A percentile compares a stretch with the other conserved stretches of the same genome.
These are phyloP conservation scores for Periphyllus acericola DNA, from an alignment of 2,888 invertebrate genomes.

Conservation along the genomic window DNA sequence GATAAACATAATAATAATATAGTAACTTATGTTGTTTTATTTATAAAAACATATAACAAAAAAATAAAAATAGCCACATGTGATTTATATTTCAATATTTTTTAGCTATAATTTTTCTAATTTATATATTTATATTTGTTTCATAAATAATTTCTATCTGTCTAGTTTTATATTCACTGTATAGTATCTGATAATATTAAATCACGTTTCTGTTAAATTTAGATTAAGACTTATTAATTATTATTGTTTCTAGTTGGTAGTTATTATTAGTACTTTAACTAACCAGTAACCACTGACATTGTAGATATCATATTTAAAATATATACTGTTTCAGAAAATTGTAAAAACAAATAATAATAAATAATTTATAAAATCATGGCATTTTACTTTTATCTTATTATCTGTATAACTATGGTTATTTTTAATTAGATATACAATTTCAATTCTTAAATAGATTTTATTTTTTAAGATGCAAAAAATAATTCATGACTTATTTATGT, in stretches of 20 bases:
- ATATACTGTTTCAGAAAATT: background rate
- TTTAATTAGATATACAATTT: no score
- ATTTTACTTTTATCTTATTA: no score
- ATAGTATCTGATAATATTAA: background rate
- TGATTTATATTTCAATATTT: constrained; percentile 34
- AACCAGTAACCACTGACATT: background rate
- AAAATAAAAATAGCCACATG: background rate
- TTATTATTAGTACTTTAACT: background rate
- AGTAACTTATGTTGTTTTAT: background rate
- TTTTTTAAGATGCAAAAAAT: no score
- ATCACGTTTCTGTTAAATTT: background rate
- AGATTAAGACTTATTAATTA: constrained; percentile 15
- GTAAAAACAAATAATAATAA: background rate
- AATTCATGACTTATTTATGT: no score
- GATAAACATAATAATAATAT: background rate
- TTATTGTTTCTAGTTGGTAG: background rate
- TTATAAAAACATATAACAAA: no score
- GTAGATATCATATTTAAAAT: background rate
- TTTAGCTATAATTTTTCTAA: background rate
- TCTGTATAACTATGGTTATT: no score
- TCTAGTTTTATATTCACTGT: no score
- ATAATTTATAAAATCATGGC: background rate
- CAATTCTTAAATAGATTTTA: no score
- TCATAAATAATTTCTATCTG: background rate
- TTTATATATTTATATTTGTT: background rate